Base-by-base conservation (phyloP, 2,797 vertebrate genomes). In the Chelon labrosus region DNA sequence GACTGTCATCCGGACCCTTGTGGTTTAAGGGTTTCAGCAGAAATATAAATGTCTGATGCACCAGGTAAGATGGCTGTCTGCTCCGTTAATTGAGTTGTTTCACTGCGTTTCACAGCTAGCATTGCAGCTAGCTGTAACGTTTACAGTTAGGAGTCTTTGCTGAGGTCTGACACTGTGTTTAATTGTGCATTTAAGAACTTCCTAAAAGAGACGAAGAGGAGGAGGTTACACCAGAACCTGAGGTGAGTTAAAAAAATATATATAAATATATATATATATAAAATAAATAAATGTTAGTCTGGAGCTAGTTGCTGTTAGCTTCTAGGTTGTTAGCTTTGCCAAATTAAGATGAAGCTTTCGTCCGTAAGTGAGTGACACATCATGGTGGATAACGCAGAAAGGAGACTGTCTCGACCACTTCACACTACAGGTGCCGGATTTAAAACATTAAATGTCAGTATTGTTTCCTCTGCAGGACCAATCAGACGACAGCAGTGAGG, bases 401-500 rank as follows among this genome's bases (percentile, higher is more conserved):
- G 22, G 22, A 22, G 22, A 22, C 22, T 3, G 3, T 27, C 25
- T 27, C 25, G 31, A 2, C 31, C 31, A 35, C 31, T 35, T 35
- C 31, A 35, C 31, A 35, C 31, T 35, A 35, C 31, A 35, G 31
- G 31, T 35, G 31, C 31, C 31, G 31, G 7, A 35, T 35, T 35
- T 7, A 35, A 35, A 8, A 8, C 31, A 35, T 35, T 35, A 35
- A 35, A 35, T 8, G 31, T 35, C 31, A 35, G 5, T 10, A 0
- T 38, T 42, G 4, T 72, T 20, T 67, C 0, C 10, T 65, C 57
- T 75, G 16, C 13, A 95, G 94, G 88, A 89, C 7, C 82, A 91
- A 59, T 94, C 94, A 0, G 94, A 95, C 82, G 92, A 94, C 70
- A 96, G 94, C 85, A 88, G 94, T 22, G 95, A 95, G 37, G 95